phyloP scores from a whole-genome alignment of 2,888 invertebrate species.

The Trilocha varians region DNA sequence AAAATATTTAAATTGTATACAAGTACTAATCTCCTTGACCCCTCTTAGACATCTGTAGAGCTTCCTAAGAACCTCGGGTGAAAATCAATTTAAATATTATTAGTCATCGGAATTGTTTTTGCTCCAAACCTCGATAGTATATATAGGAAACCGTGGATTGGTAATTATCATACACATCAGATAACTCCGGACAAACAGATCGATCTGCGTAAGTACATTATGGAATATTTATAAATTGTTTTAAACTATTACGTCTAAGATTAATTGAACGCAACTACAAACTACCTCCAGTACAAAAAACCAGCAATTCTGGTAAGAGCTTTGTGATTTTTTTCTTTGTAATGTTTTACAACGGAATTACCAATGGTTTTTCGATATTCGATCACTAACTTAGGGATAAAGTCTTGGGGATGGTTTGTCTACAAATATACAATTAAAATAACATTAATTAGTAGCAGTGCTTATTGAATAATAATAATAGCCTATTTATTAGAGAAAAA shows the following conservation, averaged over 20 bases:
- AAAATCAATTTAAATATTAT: constrained; percentile 11
- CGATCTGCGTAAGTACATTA: not conserved
- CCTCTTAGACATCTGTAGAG: constrained; percentile 1
- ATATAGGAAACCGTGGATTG: constrained; percentile 8
- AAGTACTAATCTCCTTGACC: constrained; percentile 1
- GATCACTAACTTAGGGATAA: too few relatives aligned
- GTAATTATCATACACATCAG: constrained; percentile 5
- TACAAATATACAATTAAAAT: too few relatives aligned
- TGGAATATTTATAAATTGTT: not conserved
- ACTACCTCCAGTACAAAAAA: too few relatives aligned
- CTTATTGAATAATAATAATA: too few relatives aligned
- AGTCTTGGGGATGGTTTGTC: too few relatives aligned
- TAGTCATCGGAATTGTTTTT: constrained; percentile 10
- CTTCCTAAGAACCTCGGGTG: constrained; percentile 7
- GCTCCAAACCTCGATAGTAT: constrained; percentile 8
- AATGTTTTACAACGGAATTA: too few relatives aligned
- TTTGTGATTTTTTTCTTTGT: too few relatives aligned
- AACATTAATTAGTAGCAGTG: too few relatives aligned
- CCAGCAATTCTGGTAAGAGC: too few relatives aligned
- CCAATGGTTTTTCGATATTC: too few relatives aligned
- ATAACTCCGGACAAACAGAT: constrained; percentile 8
- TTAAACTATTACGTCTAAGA: not conserved
- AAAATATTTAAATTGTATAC: not conserved
- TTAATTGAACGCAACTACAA: too few relatives aligned
- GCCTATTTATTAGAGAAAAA: too few relatives aligned